phyloP scores from a whole-genome alignment of 2,113 vertebrate genomes.

The Lanius ludovicianus region DNA sequence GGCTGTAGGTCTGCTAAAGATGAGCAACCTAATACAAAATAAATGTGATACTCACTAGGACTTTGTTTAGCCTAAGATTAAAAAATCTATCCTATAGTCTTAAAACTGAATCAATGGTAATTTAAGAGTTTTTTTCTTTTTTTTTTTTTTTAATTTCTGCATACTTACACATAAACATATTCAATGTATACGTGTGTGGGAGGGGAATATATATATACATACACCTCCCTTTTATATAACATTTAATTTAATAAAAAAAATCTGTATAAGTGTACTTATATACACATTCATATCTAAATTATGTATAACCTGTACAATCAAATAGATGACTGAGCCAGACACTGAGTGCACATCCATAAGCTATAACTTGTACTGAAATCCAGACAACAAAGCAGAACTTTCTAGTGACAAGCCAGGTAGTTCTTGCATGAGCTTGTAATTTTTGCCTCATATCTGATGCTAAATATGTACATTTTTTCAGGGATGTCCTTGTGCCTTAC shows the following conservation, averaged over 20 bases:
- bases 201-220: background rate
- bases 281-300: background rate
- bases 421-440: background rate
- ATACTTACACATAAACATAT: background rate
- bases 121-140: background rate
- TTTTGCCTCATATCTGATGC: background rate
- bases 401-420: background rate
- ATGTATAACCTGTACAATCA: accelerated
- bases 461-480: background rate
- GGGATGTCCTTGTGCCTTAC: background rate
- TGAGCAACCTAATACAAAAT: background rate
- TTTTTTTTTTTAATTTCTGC: accelerated
- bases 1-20: background rate
- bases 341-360: background rate
- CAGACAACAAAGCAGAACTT: background rate
- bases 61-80: background rate
- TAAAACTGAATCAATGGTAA: background rate
- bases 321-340: background rate
- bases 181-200: background rate
- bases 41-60: background rate
- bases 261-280: background rate
- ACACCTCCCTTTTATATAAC: background rate
- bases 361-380: background rate
- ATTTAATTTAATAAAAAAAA: background rate
- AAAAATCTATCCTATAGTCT: background rate